Evolutionary conservation across 2,888 invertebrate species (phyloP).

Genomic region (Drosophila mercatorum): DNA sequence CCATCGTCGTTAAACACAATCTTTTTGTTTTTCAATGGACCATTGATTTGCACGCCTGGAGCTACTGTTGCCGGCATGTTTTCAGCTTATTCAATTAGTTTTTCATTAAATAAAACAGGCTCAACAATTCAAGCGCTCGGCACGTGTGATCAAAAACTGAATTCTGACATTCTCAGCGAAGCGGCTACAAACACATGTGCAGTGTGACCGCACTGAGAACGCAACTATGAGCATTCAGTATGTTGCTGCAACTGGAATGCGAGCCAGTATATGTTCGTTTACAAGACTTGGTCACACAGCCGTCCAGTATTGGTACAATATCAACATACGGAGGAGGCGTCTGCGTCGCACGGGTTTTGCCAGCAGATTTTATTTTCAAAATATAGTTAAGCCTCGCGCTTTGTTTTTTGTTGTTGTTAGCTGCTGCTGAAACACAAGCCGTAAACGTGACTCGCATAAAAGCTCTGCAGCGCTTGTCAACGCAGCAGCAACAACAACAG

Average conservation of each 20-base stretch:
- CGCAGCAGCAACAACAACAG: slow-evolving; percentile 15
- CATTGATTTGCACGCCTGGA: slow-evolving; percentile 44
- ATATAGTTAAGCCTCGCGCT: slow-evolving; percentile 45
- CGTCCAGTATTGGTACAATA: slow-evolving; percentile 34
- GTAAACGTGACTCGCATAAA: slow-evolving; percentile 51
- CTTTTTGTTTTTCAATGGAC: slow-evolving; percentile 75
- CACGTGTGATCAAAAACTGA: slow-evolving; percentile 58
- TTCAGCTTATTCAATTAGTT: slow-evolving; percentile 17
- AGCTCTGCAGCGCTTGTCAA: slow-evolving; percentile 37
- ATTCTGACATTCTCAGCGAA: slow-evolving; percentile 34
- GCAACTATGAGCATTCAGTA: not conserved
- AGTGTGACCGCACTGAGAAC: slow-evolving; percentile 4
- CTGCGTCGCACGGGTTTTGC: slow-evolving; percentile 47
- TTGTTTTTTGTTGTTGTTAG: slow-evolving; percentile 37
- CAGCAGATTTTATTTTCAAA: slow-evolving; percentile 36
- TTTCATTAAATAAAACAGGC: slow-evolving; percentile 36
- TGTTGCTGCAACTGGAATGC: not conserved
- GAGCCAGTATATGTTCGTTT: slow-evolving; percentile 4
- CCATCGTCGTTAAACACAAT: slow-evolving; percentile 81
- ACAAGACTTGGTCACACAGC: not conserved
- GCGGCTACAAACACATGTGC: not conserved
- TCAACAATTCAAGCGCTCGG: slow-evolving; percentile 25
- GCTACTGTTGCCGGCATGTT: slow-evolving; percentile 71
- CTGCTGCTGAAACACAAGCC: slow-evolving; percentile 40
- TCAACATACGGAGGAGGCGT: slow-evolving; percentile 34